phyloP scores from a whole-genome alignment of 2,888 invertebrate genomes.

The Papilio demoleus region DNA sequence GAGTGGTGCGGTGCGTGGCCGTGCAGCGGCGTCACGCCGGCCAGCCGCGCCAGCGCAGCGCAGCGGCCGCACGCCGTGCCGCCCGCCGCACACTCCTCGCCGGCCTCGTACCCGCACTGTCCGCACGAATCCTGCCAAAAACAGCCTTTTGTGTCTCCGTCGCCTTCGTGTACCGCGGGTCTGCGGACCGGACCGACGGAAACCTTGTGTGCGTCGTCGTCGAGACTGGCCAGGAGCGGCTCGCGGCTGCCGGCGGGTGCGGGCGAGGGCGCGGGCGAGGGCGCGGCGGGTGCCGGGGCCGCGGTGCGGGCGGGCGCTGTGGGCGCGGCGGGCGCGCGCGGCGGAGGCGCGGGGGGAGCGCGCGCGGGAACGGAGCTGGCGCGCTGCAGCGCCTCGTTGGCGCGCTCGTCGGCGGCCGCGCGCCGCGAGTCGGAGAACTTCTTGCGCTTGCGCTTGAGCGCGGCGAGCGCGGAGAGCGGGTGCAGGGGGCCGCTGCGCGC shows the following conservation, averaged over 20 bases:
- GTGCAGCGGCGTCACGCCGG: slow-evolving; percentile 89
- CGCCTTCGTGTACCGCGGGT: not conserved
- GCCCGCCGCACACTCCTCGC: slow-evolving; percentile 39
- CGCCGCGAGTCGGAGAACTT: slow-evolving; percentile 91
- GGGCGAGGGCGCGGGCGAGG: slow-evolving; percentile 20
- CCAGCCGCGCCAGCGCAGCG: slow-evolving; percentile 85
- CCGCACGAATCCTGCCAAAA: slow-evolving; percentile 46
- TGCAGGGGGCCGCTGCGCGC: slow-evolving; percentile 62
- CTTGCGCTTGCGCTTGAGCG: slow-evolving; percentile 91
- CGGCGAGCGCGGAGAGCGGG: slow-evolving; percentile 86
- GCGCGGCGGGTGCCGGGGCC: no score
- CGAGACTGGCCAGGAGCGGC: slow-evolving; percentile 85
- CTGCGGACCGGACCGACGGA: not conserved
- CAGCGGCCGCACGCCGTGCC: slow-evolving; percentile 77
- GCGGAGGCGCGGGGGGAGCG: slow-evolving; percentile 64
- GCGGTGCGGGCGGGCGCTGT: slow-evolving; percentile 50
- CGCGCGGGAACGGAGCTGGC: slow-evolving; percentile 72
- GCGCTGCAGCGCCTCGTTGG: slow-evolving; percentile 59
- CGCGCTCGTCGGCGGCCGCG: slow-evolving; percentile 65
- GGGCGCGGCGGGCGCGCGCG: slow-evolving; percentile 56
- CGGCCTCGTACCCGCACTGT: slow-evolving; percentile 47
- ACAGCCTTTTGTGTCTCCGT: not conserved
- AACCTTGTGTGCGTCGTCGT: slow-evolving; percentile 77
- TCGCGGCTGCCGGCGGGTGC: slow-evolving; percentile 81
- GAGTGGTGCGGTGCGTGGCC: slow-evolving; percentile 85